Base-by-base conservation (phyloP, 2,797 vertebrate species). In the Manis pentadactyla region DNA sequence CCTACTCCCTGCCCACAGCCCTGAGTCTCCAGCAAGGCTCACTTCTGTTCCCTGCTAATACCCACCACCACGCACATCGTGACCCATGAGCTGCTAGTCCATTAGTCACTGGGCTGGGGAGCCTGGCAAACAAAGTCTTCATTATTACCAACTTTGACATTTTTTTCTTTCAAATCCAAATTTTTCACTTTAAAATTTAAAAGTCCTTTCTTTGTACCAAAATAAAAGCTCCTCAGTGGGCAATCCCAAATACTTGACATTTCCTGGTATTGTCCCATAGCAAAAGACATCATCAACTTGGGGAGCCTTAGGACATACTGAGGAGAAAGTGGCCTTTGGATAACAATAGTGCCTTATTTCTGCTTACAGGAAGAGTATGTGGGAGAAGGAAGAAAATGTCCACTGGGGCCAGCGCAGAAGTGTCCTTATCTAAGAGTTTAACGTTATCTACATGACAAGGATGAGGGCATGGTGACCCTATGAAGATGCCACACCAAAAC, bases 131-230 rank as follows among this genome's bases (percentile, higher is more conserved):
- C 95, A 93, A 87, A 84, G 95, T 85, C 95, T 95, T 97, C 98
- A 97, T 98, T 97, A 96, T 96, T 94, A 95, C 87, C 87, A 92
- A 96, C 96, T 83, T 97, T 74, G 90, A 92, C 77, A 92, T 94
- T 97, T 97, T 97, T 96, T 92, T 97, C 97, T 97, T 94, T 96
- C 87, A 97, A 98, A 95, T 93, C 97, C 97, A 97, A 97, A 96
- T 96, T 97, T 96, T 97, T 97, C 53, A 53, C 83, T 90, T 93
- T 90, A 97, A 97, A 95, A 21, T 95, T 90, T 98, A 97, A 96
- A 97, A 97, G 98, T 97, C 97, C 90, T 78, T 94, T 69, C 94
- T 96, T 97, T 93, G 95, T 91, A 82, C 55, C 95, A 93, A 97
- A 98, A 98, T 97, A 98, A 98, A 97, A 98, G 69, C 91, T 42